A percentile compares a stretch with the other conserved stretches of the same genome.
phyloP scores from a whole-genome alignment of 2,113 vertebrate species.

The Rhinoderma darwinii region DNA sequence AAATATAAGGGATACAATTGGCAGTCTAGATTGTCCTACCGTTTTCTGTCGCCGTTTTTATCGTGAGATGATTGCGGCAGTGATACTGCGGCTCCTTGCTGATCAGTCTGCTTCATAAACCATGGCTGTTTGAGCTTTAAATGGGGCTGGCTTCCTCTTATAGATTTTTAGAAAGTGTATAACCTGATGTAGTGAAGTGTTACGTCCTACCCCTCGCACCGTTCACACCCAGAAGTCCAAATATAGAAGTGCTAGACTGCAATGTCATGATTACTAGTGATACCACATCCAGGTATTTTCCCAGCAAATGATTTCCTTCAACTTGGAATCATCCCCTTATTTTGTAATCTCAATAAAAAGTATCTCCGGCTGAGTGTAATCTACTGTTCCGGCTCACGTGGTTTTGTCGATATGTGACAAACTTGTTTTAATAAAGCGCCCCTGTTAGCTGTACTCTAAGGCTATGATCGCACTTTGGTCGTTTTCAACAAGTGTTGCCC shows the following conservation, averaged over 20 bases:
- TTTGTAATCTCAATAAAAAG: neutral
- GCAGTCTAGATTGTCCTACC: neutral
- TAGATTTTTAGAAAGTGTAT: neutral
- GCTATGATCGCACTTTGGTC: no score
- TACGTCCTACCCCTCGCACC: no score
- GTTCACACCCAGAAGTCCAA: neutral
- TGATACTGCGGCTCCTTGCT: neutral
- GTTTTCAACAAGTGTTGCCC: no score
- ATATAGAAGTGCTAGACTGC: neutral
- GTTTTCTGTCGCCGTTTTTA: neutral
- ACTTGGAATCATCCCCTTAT: neutral
- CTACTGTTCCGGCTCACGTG: no score
- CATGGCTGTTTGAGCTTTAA: neutral
- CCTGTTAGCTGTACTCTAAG: no score
- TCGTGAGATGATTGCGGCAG: neutral
- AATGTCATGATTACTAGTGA: constrained; percentile 23
- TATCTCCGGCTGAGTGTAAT: neutral
- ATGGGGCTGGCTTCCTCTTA: neutral
- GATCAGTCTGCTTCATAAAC: neutral
- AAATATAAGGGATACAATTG: no score
- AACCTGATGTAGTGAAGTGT: neutral
- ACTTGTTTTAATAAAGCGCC: no score
- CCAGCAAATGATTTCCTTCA: constrained; percentile 35
- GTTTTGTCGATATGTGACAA: no score
- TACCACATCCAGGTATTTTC: constrained; percentile 31